Evolutionary conservation across 2,113 vertebrate species (phyloP).

Genomic region (Greenwoodochromis staneri): DNA sequence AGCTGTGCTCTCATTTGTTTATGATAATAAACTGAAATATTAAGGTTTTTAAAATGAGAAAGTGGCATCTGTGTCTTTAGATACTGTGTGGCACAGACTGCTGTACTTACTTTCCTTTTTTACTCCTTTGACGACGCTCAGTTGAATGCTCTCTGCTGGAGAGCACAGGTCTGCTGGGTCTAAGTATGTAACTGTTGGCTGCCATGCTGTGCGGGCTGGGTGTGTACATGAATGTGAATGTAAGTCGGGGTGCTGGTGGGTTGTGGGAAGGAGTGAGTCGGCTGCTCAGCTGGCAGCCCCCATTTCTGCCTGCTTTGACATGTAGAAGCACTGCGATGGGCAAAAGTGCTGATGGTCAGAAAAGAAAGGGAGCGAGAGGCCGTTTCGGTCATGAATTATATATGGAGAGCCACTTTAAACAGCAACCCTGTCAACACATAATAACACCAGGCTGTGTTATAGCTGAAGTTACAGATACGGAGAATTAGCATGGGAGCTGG

Average conservation of each 20-base stretch:
- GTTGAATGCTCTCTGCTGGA: neutral
- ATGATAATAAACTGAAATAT: neutral
- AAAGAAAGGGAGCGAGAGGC: constrained; percentile 53
- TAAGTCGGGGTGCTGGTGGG: neutral
- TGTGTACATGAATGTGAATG: neutral
- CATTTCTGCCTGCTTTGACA: constrained; percentile 37
- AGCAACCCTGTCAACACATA: constrained; percentile 63
- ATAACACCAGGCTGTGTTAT: constrained; percentile 49
- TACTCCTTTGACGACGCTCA: neutral
- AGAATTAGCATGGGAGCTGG: constrained; percentile 17
- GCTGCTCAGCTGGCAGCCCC: constrained; percentile 17
- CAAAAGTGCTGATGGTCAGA: constrained; percentile 73
- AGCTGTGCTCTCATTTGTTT: neutral
- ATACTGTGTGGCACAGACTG: neutral
- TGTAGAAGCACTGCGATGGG: constrained; percentile 48
- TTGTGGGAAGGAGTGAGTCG: neutral
- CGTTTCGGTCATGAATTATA: constrained; percentile 71
- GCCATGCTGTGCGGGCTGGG: neutral
- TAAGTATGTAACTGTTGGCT: neutral
- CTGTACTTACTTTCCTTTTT: neutral
- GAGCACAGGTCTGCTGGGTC: neutral
- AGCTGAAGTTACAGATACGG: constrained; percentile 7
- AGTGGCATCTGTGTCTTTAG: neutral
- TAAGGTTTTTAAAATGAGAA: neutral
- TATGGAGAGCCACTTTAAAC: constrained; percentile 67